A percentile compares a stretch with the other conserved stretches of the same genome.
phyloP scores from a whole-genome alignment of 2,888 invertebrate species.

The Endomychus coccineus region DNA sequence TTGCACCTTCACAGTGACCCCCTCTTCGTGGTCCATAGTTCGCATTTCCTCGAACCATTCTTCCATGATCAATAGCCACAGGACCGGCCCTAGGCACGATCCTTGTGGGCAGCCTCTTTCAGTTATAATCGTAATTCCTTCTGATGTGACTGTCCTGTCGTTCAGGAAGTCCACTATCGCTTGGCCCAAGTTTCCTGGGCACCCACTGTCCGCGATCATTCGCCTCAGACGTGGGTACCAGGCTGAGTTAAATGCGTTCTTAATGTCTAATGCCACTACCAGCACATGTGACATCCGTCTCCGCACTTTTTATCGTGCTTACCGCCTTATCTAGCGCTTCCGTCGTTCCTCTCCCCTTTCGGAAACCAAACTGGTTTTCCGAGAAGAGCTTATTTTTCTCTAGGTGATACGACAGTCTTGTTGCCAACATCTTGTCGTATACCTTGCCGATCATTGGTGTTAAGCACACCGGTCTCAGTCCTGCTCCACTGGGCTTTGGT shows the following conservation, averaged over 20 bases:
- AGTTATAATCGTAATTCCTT: neutral
- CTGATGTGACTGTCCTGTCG: slow-evolving; percentile 2
- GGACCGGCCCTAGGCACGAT: too few species aligned
- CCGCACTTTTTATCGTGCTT: too few species aligned
- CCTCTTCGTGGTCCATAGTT: too few species aligned
- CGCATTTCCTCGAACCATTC: too few species aligned
- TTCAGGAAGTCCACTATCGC: slow-evolving; percentile 1
- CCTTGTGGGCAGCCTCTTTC: neutral
- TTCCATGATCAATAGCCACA: neutral
- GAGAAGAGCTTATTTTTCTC: slow-evolving; percentile 18
- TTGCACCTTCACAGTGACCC: too few species aligned
- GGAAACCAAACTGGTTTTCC: slow-evolving; percentile 22
- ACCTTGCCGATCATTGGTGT: slow-evolving; percentile 27
- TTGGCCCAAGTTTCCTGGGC: neutral
- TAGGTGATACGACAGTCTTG: slow-evolving; percentile 21
- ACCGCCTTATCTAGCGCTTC: too few species aligned
- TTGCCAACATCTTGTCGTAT: slow-evolving; percentile 25
- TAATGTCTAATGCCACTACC: too few species aligned
- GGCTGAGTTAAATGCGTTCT: too few species aligned
- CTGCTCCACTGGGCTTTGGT: slow-evolving; percentile 21
- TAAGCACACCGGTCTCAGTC: slow-evolving; percentile 27
- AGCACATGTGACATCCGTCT: too few species aligned
- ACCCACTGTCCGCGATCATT: slow-evolving; percentile 1
- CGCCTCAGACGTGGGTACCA: too few species aligned
- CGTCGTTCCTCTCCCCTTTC: too few species aligned